phyloP scores from a whole-genome alignment of 2,888 invertebrate species.

The Drosophila fulvimacula region DNA sequence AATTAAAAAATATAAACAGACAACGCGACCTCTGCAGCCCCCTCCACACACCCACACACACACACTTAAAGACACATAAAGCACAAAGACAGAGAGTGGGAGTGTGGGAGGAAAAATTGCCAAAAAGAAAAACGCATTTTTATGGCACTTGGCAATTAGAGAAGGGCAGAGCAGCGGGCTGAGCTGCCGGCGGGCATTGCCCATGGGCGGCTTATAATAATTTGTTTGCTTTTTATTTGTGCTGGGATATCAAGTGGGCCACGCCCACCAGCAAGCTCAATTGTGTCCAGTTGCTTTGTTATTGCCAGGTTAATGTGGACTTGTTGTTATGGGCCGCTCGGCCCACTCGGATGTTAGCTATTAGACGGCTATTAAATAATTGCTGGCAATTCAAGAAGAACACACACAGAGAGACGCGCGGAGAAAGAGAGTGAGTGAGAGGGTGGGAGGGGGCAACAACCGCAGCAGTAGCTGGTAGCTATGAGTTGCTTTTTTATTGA shows the following conservation, averaged over 20 bases:
- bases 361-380: constrained; percentile 78
- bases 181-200: constrained; percentile 11
- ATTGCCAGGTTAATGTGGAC: constrained; percentile 58
- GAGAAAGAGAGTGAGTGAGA: constrained; percentile 4
- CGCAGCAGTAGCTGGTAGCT: constrained; percentile 10
- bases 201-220: constrained; percentile 62
- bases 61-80: constrained; percentile 53
- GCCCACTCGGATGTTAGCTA: constrained; percentile 75
- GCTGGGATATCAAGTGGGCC: constrained; percentile 58
- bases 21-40: constrained; percentile 25
- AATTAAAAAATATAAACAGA: constrained; percentile 81
- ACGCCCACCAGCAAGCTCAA: neutral
- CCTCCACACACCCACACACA: neutral
- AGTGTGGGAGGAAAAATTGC: neutral
- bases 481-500: constrained; percentile 48
- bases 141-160: constrained; percentile 77
- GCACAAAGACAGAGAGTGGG: constrained; percentile 17
- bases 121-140: constrained; percentile 57
- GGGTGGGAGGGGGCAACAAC: neutral
- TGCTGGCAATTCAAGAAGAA: constrained; percentile 75
- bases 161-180: neutral
- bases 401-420: constrained; percentile 30
- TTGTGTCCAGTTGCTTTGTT: constrained; percentile 54
- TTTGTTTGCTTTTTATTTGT: constrained; percentile 76
- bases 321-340: constrained; percentile 60